These are phyloP conservation scores for Dynastes grantii DNA, from an alignment of 2,888 invertebrate genomes.

Conservation along the genomic window DNA sequence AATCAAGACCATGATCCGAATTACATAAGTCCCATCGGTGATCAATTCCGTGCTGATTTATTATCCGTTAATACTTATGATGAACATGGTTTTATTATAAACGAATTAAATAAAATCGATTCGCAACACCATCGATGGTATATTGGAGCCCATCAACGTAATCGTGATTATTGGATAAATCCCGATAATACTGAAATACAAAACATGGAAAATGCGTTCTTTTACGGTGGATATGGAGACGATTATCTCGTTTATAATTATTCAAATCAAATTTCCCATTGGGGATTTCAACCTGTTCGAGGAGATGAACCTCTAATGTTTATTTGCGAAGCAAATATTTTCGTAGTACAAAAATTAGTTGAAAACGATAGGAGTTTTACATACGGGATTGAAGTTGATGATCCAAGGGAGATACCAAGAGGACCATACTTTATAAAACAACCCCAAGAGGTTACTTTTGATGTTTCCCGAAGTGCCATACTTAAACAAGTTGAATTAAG, in stretches of 20 bases:
- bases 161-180: conserved; percentile 86
- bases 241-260: conserved; percentile 88
- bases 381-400: conserved; percentile 88
- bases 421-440: conserved; percentile 93
- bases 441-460: conserved; percentile 88
- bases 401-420: conserved; percentile 86
- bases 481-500: conserved; percentile 83
- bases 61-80: conserved; percentile 85
- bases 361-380: conserved; percentile 86
- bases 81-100: conserved; percentile 90
- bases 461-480: conserved; percentile 80
- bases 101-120: conserved; percentile 86
- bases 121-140: conserved; percentile 92
- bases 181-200: conserved; percentile 87
- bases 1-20: conserved; percentile 17
- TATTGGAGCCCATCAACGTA: conserved; percentile 84
- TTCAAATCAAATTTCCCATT: conserved; percentile 80
- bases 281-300: conserved; percentile 88
- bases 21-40: conserved; percentile 16
- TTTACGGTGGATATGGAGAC: conserved; percentile 78
- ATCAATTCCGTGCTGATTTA: conserved; percentile 79
- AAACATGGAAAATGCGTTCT: conserved; percentile 87
- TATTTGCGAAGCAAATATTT: conserved; percentile 91
- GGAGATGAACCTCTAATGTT: conserved; percentile 85
- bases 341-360: conserved; percentile 79